These are phyloP conservation scores for Xestia ashworthii DNA, from an alignment of 2,888 invertebrate genomes.

Conservation along the genomic window DNA sequence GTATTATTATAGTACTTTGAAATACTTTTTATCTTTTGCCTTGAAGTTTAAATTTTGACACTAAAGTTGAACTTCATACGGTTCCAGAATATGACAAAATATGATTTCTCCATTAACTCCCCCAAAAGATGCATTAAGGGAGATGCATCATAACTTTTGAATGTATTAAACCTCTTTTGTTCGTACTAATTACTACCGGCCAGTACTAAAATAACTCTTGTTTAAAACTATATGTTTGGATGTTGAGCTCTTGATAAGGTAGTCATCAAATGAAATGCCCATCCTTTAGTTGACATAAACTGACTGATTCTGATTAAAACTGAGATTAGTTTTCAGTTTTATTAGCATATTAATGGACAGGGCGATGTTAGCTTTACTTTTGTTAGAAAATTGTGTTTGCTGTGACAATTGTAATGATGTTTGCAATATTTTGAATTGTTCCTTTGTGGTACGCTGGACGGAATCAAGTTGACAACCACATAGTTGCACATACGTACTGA, in stretches of 20 bases:
- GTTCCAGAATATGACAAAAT: conserved; percentile 7
- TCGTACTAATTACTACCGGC: conserved; percentile 62
- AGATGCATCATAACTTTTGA: conserved; percentile 42
- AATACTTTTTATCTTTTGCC: conserved; percentile 3
- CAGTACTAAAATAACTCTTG: conserved; percentile 19
- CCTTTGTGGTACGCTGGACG: neutral
- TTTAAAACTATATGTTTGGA: neutral
- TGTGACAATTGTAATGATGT: neutral
- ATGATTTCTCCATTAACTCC: conserved; percentile 12
- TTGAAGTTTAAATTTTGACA: conserved; percentile 12
- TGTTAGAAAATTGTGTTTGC: conserved; percentile 9
- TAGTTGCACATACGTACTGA: neutral
- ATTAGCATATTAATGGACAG: conserved; percentile 71
- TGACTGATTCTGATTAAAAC: conserved; percentile 75
- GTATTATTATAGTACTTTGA: conserved; percentile 3
- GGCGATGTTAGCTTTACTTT: conserved; percentile 47
- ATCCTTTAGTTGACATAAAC: conserved; percentile 72
- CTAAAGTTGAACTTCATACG: neutral
- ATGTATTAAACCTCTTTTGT: conserved; percentile 62
- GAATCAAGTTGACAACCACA: neutral
- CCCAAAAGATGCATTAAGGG: neutral
- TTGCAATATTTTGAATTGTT: neutral
- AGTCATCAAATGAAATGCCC: conserved; percentile 68
- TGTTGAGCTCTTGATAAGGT: conserved; percentile 51
- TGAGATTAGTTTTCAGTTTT: conserved; percentile 70